Base-by-base conservation (phyloP, 2,113 vertebrate genomes). In the Setophaga petechia region DNA sequence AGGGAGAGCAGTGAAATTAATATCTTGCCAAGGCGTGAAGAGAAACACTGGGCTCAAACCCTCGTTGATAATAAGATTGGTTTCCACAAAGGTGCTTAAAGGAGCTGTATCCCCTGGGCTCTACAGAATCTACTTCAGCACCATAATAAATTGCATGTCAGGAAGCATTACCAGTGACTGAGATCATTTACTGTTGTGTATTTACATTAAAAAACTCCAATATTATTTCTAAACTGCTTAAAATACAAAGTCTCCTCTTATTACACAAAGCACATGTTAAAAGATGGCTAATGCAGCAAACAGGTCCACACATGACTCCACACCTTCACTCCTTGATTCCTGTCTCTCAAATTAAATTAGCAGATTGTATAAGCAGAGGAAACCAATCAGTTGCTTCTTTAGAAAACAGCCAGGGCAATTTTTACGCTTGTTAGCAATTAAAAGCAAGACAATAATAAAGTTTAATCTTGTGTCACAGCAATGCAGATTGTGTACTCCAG, bases 71-170 rank as follows among this genome's bases (percentile, higher is more conserved):
- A 74, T 78, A 77, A 95, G 89, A 95, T 94, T 68, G 87, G 66
- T 91, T 96, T 96, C 82, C 82, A 55, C 91, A 78, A 58, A 97
- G 89, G 73, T 91, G 67, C 65, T 90, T 89, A 95, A 92, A 95
- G 87, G 89, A 94, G 86, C 58, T 13, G 20, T 59, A 33, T 94
- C 84, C 91, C 87, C 35, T 77, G 84, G 95, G 95, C 82, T 47
- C 68, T 67, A 59, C 67, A 69, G 79, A 90, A 91, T 92, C 88
- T 52, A n/a, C 78, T 94, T 92, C 84, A 90, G 84, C 68, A 62
- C 51, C 13, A 23, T 78, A 95, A 96, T 95, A 96, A 97, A 97
- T 85, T 83, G 78, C 93, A 62, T 27, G 93, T 95, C 97, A 88
- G 88, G 89, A 89, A 63, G 62, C 65, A 90, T 97, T 93, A 84